Base-by-base conservation (phyloP, 2,113 vertebrate genomes). In the Ammospiza nelsoni region DNA sequence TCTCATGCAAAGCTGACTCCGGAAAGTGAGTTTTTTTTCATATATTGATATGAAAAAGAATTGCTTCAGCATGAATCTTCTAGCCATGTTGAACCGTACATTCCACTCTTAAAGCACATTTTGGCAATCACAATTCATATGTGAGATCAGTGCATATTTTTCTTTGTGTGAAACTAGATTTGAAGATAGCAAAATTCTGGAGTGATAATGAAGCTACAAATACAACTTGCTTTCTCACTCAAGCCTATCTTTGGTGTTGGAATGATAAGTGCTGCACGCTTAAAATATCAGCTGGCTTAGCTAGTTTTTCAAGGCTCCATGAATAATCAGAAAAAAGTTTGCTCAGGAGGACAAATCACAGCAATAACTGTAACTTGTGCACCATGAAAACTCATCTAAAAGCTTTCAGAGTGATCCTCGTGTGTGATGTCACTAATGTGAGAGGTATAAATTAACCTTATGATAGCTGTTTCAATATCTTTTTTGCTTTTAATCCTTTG, bases 181-280 rank as follows among this genome's bases (percentile, higher is more conserved):
- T 87, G 54, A 90, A 66, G 43, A 61, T 54, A 61, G 9, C n/a
- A 96, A 83, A 79, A 54, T 13, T 92, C 63, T 83, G 75, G 41
- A 93, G 88, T 80, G 75, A 69, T 80, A 94, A 91, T 54, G 90
- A 91, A 92, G 52, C 61, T 78, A 43, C 0, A 0, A 91, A 69
- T 63, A 52, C 25, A 7, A 95, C 41, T 95, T 7, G 12, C 48
- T 92, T 96, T 96, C 89, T 95, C 91, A 95, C 73, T 87, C 48
- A 78, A 81, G 19, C 48, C 69, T 94, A 31, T 88, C 77, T 87
- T 95, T 76, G 63, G 54, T 87, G 15, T 43, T 88, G n/a, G 44
- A 79, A 55, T 23, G 59, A 21, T 68, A 93, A 87, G 74, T 90
- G 63, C 15, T 89, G 52, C 49, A 65, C 11, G 41, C 19, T 87